A percentile compares a stretch with the other conserved stretches of the same genome.
These are phyloP conservation scores for Tragelaphus strepsiceros DNA, from an alignment of 2,113 vertebrate genomes.

Conservation along the genomic window DNA sequence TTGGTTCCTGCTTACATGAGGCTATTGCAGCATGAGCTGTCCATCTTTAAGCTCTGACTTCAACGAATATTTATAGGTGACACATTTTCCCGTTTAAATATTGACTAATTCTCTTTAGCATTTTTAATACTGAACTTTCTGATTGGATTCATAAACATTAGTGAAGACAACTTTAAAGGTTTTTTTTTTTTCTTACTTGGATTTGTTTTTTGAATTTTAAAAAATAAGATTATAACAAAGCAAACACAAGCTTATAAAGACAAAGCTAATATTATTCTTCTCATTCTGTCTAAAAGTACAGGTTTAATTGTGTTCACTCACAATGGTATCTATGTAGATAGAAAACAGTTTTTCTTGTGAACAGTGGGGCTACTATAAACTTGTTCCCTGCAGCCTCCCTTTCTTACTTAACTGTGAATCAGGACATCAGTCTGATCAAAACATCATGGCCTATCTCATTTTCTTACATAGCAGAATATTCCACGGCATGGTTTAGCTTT, in stretches of 20 bases:
- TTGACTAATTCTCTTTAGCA: neutral
- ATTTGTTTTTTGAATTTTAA: neutral
- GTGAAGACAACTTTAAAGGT: neutral
- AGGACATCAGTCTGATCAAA: neutral
- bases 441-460: neutral
- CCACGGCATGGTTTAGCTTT: accelerated
- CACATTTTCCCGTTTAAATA: neutral
- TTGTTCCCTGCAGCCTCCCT: neutral
- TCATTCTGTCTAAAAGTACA: neutral
- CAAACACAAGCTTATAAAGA: neutral
- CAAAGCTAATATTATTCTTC: neutral
- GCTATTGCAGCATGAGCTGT: accelerated
- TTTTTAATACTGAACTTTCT: neutral
- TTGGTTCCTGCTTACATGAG: accelerated
- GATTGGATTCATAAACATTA: neutral
- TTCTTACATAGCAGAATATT: accelerated
- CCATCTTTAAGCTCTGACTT: neutral
- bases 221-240: neutral
- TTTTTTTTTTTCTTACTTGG: neutral
- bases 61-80: neutral
- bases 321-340: neutral
- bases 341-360: neutral
- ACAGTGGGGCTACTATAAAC: neutral
- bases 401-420: neutral
- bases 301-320: neutral